phyloP scores from a whole-genome alignment of 2,113 vertebrate species.

The Ramphastos sulfuratus region DNA sequence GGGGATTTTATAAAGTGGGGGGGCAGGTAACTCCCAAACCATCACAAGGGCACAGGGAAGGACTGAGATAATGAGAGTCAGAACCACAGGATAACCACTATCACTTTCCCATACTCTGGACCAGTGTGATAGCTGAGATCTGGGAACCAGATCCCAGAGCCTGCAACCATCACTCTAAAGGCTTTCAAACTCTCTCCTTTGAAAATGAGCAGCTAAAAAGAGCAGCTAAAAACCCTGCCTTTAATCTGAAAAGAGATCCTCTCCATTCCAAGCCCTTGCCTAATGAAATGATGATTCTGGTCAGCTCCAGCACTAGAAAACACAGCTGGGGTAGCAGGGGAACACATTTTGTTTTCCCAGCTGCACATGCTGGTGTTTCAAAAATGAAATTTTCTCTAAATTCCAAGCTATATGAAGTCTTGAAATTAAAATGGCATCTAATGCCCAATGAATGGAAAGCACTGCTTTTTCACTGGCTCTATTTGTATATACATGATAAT shows the following conservation, averaged over 20 bases:
- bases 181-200: neutral
- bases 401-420: neutral
- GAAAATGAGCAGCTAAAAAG: neutral
- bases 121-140: neutral
- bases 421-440: constrained; percentile 31
- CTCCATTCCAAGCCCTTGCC: neutral
- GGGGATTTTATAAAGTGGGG: too few species aligned
- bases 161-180: neutral
- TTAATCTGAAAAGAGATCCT: neutral
- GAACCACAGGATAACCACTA: rapidly evolving
- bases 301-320: constrained; percentile 2
- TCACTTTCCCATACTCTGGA: neutral
- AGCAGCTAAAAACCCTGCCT: neutral
- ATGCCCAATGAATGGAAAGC: constrained; percentile 7
- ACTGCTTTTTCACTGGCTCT: neutral
- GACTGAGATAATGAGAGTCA: neutral
- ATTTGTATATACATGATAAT: neutral
- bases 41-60: neutral
- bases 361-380: neutral
- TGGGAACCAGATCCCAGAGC: neutral
- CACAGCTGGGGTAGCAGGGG: constrained; percentile 22
- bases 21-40: too few species aligned
- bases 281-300: constrained; percentile 29
- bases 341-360: neutral
- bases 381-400: constrained; percentile 36